Conservation (phyloP, 2,888 invertebrate species). For the Nemapogon koenigi region DNA sequence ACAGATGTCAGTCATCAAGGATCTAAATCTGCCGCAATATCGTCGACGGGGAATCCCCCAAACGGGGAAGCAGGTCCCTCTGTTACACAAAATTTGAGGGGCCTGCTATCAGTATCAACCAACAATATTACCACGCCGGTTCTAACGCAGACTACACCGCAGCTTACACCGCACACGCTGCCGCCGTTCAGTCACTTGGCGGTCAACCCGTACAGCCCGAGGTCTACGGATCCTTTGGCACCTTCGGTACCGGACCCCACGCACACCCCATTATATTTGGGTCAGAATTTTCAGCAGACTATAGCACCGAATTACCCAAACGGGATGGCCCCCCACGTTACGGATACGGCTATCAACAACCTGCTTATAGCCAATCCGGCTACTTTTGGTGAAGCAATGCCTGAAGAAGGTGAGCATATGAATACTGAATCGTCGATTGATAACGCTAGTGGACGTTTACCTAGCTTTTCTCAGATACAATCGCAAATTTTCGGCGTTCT, state of each 20-base stretch:
- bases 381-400: slow-evolving; percentile 80
- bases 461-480: slow-evolving; percentile 72
- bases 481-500: slow-evolving; percentile 63
- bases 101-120: slow-evolving; percentile 85
- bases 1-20: slow-evolving; percentile 48
- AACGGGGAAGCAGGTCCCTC: slow-evolving; percentile 96
- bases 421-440: slow-evolving; percentile 50
- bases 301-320: slow-evolving; percentile 79
- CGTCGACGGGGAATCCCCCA: slow-evolving; percentile 83
- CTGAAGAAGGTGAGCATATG: slow-evolving; percentile 54
- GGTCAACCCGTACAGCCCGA: slow-evolving; percentile 65
- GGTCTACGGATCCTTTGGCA: slow-evolving; percentile 67
- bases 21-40: slow-evolving; percentile 43
- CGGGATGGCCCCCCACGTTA: slow-evolving; percentile 87
- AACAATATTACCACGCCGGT: slow-evolving; percentile 68
- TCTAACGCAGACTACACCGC: slow-evolving; percentile 61
- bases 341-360: slow-evolving; percentile 75
- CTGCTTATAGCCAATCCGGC: slow-evolving; percentile 75
- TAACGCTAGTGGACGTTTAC: slow-evolving; percentile 58
- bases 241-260: slow-evolving; percentile 65
- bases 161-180: slow-evolving; percentile 62
- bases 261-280: slow-evolving; percentile 67
- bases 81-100: slow-evolving; percentile 88
- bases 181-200: slow-evolving; percentile 66
- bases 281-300: slow-evolving; percentile 66